These are phyloP conservation scores for Cotesia vestalis DNA, from an alignment of 1,140 invertebrate species.

Conservation along the genomic window DNA sequence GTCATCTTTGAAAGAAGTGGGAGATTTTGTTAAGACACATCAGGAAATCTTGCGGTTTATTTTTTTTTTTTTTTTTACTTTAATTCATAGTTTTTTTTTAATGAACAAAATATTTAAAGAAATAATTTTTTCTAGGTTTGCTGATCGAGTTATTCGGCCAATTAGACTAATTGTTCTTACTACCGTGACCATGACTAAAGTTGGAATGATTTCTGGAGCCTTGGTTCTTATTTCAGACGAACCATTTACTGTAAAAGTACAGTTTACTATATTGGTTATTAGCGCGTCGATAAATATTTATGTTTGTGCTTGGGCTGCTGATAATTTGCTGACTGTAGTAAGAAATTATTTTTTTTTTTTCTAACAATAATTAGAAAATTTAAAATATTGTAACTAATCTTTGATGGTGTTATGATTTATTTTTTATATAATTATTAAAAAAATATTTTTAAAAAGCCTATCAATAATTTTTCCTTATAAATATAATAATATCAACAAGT, in stretches of 20 bases:
- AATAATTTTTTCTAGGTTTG: neutral
- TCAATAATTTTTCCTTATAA: too few relatives aligned
- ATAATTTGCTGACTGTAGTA: constrained; percentile 35
- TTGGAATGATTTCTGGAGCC: constrained; percentile 30
- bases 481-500: too few relatives aligned
- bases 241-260: constrained; percentile 35
- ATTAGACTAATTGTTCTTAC: constrained; percentile 16
- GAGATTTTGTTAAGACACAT: constrained; percentile 39
- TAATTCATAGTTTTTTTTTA: too few relatives aligned
- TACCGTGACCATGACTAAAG: constrained; percentile 9
- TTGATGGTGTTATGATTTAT: neutral
- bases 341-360: neutral
- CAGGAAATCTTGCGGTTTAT: constrained; percentile 33
- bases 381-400: neutral
- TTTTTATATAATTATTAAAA: neutral
- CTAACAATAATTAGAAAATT: too few relatives aligned
- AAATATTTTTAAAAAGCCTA: too few relatives aligned
- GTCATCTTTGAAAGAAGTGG: constrained; percentile 1
- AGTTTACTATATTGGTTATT: constrained; percentile 39
- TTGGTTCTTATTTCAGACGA: constrained; percentile 34
- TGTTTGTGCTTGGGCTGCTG: constrained; percentile 41
- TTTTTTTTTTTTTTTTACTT: too few relatives aligned
- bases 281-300: constrained; percentile 41
- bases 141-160: neutral
- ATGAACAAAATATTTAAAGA: too few relatives aligned